Evolutionary conservation across 2,797 vertebrate species (phyloP).

Genomic region (Thalassophryne amazonica): DNA sequence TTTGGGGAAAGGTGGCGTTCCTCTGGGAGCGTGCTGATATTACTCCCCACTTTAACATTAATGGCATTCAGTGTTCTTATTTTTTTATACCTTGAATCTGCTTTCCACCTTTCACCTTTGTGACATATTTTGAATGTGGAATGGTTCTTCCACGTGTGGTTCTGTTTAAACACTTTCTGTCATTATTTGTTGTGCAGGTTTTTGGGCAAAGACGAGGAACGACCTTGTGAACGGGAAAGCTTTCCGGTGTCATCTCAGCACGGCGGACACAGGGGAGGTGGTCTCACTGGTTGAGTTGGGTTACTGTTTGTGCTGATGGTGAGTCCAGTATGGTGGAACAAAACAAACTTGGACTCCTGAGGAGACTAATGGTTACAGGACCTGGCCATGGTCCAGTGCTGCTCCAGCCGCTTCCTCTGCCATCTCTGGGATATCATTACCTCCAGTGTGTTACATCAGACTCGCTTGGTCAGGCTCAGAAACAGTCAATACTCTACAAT

Average conservation of each 20-base stretch:
- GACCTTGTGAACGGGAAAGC: conserved; percentile 51
- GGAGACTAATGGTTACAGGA: conserved; percentile 71
- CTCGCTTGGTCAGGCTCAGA: conserved; percentile 72
- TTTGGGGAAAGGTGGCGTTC: conserved; percentile 65
- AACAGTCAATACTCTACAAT: conserved; percentile 80
- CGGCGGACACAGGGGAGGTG: conserved; percentile 43
- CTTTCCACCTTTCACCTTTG: conserved; percentile 57
- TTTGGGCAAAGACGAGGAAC: conserved; percentile 3
- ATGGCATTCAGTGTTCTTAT: conserved; percentile 66
- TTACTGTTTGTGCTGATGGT: conserved; percentile 58
- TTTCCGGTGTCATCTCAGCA: conserved; percentile 42
- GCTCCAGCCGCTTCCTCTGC: conserved; percentile 55
- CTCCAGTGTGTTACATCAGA: conserved; percentile 73
- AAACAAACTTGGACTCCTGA: conserved; percentile 52
- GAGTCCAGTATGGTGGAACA: conserved; percentile 37
- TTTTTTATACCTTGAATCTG: conserved; percentile 60
- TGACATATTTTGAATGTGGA: conserved; percentile 55
- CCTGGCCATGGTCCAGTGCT: conserved; percentile 69
- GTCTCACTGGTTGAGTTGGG: conserved; percentile 65
- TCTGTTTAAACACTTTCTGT: too few relatives aligned
- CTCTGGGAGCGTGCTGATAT: conserved; percentile 67
- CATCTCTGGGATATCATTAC: conserved; percentile 73
- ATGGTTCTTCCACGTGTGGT: conserved; percentile 7
- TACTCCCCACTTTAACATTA: conserved; percentile 69
- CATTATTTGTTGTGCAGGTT: background rate